A percentile compares a stretch with the other conserved stretches of the same genome.
These are phyloP conservation scores for Pocillopora grandis DNA, from an alignment of 92 coral and sea anemone genomes.

Conservation along the genomic window DNA sequence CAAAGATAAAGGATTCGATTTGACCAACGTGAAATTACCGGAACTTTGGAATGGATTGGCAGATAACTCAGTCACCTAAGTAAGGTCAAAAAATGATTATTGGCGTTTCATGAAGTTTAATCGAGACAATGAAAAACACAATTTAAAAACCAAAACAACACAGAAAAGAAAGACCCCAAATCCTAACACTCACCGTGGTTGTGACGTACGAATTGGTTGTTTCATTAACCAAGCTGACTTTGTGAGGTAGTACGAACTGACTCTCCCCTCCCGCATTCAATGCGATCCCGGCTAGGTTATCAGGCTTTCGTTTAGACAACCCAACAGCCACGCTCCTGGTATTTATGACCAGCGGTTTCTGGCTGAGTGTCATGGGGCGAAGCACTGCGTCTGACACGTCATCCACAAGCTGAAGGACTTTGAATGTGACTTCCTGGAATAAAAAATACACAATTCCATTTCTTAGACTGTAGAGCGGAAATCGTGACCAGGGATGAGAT, in stretches of 20 bases:
- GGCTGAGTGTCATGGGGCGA: conserved; percentile 31
- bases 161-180: background rate
- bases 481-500: background rate
- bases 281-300: conserved; percentile 25
- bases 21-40: conserved; percentile 56
- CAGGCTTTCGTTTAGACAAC: conserved; percentile 23
- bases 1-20: conserved; percentile 69
- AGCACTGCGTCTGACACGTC: conserved; percentile 30
- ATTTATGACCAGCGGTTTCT: conserved; percentile 5
- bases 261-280: conserved; percentile 16
- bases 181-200: conserved; percentile 19
- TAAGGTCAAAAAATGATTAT: background rate
- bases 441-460: background rate
- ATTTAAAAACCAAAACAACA: too few relatives aligned
- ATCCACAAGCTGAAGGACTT: conserved; percentile 10
- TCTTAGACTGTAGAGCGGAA: background rate
- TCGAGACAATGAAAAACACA: too few relatives aligned
- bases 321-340: conserved; percentile 11
- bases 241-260: conserved; percentile 16
- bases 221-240: conserved; percentile 1
- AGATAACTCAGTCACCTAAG: conserved; percentile 53
- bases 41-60: conserved; percentile 69
- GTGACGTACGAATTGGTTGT: conserved; percentile 17
- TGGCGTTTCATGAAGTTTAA: too few relatives aligned
- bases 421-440: conserved; percentile 5